phyloP scores from a whole-genome alignment of 2,797 vertebrate genomes.

The Limnodromus scolopaceus region DNA sequence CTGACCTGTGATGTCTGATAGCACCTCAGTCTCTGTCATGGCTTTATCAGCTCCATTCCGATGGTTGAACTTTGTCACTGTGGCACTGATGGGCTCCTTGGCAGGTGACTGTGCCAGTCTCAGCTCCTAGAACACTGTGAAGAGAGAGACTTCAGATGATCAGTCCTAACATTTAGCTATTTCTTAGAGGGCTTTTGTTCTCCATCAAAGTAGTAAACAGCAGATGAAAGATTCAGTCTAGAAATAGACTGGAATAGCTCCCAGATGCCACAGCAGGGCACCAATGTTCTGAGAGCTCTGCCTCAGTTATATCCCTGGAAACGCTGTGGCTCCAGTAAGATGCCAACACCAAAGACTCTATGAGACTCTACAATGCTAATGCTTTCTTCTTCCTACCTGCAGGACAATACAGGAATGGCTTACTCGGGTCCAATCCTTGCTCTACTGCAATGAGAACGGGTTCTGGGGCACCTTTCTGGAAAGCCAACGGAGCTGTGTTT shows the following conservation, averaged over 20 bases:
- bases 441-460: slow-evolving; percentile 98
- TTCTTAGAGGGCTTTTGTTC: slow-evolving; percentile 12
- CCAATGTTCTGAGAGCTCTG: background rate
- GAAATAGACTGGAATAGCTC: slow-evolving; percentile 5
- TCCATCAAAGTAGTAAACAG: background rate
- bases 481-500: slow-evolving; percentile 95
- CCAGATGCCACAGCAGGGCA: background rate
- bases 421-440: slow-evolving; percentile 95
- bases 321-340: background rate
- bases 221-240: background rate
- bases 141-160: background rate
- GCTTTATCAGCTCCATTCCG: background rate
- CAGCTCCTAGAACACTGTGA: background rate
- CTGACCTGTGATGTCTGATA: background rate
- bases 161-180: background rate
- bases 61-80: background rate
- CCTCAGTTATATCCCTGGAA: background rate
- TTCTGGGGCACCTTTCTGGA: slow-evolving; percentile 99
- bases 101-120: background rate
- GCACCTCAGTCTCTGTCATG: background rate
- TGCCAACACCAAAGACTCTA: background rate
- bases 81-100: background rate
- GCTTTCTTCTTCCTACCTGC: slow-evolving; percentile 12
- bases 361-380: background rate
- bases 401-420: slow-evolving; percentile 99